phyloP scores from a whole-genome alignment of 92 coral and sea anemone species.

The Bergia puertoricense region DNA sequence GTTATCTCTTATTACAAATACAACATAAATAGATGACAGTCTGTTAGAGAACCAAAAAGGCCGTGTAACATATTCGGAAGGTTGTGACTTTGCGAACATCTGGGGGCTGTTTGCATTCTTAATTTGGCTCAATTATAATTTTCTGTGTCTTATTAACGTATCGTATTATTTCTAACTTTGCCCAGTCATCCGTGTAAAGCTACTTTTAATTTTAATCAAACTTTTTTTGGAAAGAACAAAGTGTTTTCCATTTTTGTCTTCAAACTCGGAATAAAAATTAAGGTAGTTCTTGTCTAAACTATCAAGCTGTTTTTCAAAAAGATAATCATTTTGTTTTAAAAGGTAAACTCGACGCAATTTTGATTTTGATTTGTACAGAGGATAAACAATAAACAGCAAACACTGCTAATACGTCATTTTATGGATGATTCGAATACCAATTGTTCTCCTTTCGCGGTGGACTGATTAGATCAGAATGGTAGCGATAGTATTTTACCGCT shows the following conservation, averaged over 20 bases:
- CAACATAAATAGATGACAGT: neutral
- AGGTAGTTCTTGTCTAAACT: neutral
- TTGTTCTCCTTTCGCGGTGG: constrained; percentile 38
- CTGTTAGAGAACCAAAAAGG: no score
- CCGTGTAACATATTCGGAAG: neutral
- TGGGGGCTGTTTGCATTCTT: neutral
- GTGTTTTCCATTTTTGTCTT: neutral
- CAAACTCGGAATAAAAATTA: neutral
- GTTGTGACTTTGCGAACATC: neutral
- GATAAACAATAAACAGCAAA: constrained; percentile 2
- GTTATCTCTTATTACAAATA: neutral
- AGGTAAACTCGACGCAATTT: constrained; percentile 18
- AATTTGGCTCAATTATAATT: neutral
- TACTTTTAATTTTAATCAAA: neutral
- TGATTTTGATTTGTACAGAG: neutral
- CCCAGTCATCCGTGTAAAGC: constrained; percentile 10
- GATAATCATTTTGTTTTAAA: neutral
- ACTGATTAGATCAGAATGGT: constrained; percentile 23
- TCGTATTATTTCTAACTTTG: neutral
- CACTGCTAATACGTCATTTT: constrained; percentile 38
- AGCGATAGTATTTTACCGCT: neutral
- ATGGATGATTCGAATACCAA: constrained; percentile 45
- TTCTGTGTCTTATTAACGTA: neutral
- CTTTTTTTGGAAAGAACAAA: neutral
- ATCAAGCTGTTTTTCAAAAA: constrained; percentile 9